Evolutionary conservation across 2,888 invertebrate species (phyloP).

Genomic region (Andrena marginata): DNA sequence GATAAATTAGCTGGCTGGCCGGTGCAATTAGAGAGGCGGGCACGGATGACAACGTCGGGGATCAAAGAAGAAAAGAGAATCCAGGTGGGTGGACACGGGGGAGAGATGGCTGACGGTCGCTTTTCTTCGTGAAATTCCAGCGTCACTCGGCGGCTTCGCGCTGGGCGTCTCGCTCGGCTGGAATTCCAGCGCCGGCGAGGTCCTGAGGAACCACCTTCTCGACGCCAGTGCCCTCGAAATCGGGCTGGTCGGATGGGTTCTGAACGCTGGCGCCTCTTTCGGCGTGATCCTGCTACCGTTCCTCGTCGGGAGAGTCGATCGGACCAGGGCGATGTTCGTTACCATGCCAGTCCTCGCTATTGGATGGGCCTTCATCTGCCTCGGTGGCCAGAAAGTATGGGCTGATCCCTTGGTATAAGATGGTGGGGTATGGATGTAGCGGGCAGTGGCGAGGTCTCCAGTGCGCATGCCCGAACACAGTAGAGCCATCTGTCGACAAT

Average conservation of each 20-base stretch:
- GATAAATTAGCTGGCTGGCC: slow-evolving; percentile 33
- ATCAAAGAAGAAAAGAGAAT: background rate
- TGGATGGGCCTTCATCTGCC: slow-evolving; percentile 76
- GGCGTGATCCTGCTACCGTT: slow-evolving; percentile 74
- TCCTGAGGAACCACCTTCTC: slow-evolving; percentile 68
- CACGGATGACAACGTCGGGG: background rate
- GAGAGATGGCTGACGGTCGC: slow-evolving; percentile 12
- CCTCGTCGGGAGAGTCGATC: slow-evolving; percentile 65
- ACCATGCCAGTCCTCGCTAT: slow-evolving; percentile 70
- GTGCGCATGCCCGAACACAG: too few relatives aligned
- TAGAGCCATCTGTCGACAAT: too few relatives aligned
- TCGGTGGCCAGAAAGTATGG: slow-evolving; percentile 71
- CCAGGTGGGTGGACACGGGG: background rate
- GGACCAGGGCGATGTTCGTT: slow-evolving; percentile 68
- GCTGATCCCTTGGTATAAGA: background rate
- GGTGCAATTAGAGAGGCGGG: slow-evolving; percentile 33
- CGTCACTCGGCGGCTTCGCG: slow-evolving; percentile 79
- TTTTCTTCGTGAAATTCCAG: slow-evolving; percentile 68
- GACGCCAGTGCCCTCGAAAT: slow-evolving; percentile 72
- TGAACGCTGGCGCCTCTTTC: slow-evolving; percentile 75
- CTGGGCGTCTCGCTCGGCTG: slow-evolving; percentile 80
- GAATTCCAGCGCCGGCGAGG: slow-evolving; percentile 77
- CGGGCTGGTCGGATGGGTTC: slow-evolving; percentile 72
- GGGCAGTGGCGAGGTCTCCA: too few relatives aligned
- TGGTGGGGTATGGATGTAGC: too few relatives aligned